These are phyloP conservation scores for Zapornia atra DNA, from an alignment of 2,113 vertebrate species.

Conservation along the genomic window DNA sequence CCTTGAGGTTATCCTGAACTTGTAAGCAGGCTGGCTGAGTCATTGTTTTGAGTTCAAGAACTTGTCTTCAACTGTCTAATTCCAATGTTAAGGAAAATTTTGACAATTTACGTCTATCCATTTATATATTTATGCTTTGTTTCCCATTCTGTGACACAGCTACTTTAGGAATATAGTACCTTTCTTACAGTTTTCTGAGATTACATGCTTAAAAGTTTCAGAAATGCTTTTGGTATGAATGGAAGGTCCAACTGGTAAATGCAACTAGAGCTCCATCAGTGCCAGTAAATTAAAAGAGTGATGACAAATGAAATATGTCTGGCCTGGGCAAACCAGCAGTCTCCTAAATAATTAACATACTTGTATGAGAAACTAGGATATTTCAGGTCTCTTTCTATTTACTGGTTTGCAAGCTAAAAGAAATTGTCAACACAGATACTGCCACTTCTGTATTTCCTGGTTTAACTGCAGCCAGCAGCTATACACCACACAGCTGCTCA, in stretches of 20 bases:
- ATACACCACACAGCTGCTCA: too few relatives aligned
- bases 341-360: not conserved
- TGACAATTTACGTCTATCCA: not conserved
- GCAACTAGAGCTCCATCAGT: not conserved
- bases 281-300: not conserved
- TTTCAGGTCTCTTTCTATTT: not conserved
- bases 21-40: not conserved
- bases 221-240: not conserved
- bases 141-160: not conserved
- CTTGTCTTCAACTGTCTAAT: not conserved
- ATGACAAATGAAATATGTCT: not conserved
- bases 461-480: too few relatives aligned
- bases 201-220: not conserved
- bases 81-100: not conserved
- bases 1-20: not conserved
- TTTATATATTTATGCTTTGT: not conserved
- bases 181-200: not conserved
- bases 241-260: not conserved
- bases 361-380: not conserved
- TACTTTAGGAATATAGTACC: not conserved
- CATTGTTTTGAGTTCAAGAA: not conserved
- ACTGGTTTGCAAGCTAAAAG: not conserved
- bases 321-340: not conserved
- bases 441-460: not conserved
- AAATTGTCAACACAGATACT: not conserved